Base-by-base conservation (phyloP, 2,797 vertebrate genomes). In the Enteromius treurensis region DNA sequence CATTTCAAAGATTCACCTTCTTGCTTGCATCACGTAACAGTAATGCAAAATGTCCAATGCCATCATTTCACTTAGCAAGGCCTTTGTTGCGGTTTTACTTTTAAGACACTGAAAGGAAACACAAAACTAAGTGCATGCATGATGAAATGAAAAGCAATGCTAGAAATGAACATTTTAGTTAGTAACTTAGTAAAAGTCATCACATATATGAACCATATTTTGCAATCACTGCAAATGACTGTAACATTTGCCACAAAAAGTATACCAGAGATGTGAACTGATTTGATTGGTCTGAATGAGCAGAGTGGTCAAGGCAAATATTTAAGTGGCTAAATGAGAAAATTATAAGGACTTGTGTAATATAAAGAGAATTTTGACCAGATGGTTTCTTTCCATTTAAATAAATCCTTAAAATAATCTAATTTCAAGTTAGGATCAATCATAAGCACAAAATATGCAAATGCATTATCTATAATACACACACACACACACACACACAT, bases 1-100 rank as follows among this genome's bases (percentile, higher is more conserved):
- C 65, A 45, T 69, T 80, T 58, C 15, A 42, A 19, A 53, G 26
- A 65, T 67, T 21, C 77, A 51, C 53, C 74, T 65, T 67, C 6
- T 42, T 32, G 58, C 10, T 4, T 15, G 14, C 17, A 19, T 47
- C 26, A 13, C 0, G 15, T 62, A 19, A 51, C 45, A 49, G 74
- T 60, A 26, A 65, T 32, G 4, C 37, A 62, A 2, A 78, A 60
- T 3, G 53, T n/a, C 5, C 17, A 55, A n/a, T 55, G 21, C 21
- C 21, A n/a, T 60, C 29, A 10, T 58, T 58, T 58, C 6, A 23
- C 21, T 76, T 26, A 15, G 21, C 34, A 42, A 40, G 7, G 51
- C 58, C 58, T 58, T 23, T 15, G 40, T 32, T 5, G 32, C 23
- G 34, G 26, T 26, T 76, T 58, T 4, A 64, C 14, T 15, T 32